Evolutionary conservation across 2,797 vertebrate genomes (phyloP), one percentile per base, ranked within the genome.

Genomic region (Oreochromis mossambicus): DNA sequence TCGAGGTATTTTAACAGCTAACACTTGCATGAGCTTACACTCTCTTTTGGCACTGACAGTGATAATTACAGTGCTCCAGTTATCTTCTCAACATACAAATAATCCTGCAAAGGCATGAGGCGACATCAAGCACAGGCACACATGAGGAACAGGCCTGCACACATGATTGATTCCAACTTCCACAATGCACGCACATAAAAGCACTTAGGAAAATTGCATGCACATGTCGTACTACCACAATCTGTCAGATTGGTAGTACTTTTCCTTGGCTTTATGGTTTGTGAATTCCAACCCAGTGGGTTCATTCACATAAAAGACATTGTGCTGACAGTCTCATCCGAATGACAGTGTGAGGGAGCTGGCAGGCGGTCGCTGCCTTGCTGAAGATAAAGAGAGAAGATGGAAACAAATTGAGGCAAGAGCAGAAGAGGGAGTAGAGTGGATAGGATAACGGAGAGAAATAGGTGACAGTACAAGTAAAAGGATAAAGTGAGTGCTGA

Each of bases 351-450:
- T 43, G 48, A 77, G 66, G 24, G 52, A 85, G 68, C n/a, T 32
- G 56, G 75, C 12, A 63, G 86, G 83, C 29, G 43, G 80, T 63
- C 13, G 8, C 46, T 46, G 38, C 81, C 77, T 70, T 75, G 46
- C 77, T 80, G 77, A 38, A 83, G 79, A 86, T 87, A 75, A 89
- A 88, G 48, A 83, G 32, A 66, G 58, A 79, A 77, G 70, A 84
- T 77, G 29, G 61, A 73, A 77, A 78, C 58, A 77, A 77, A 73
- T 36, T 48, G 56, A 86, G n/a, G 48, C 8, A 75, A 73, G 41
- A 83, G 78, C 68, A n/a, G 63, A 66, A 77, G 12, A 61, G 10
- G 5, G 17, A n/a, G 63, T 38, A 34, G 48, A 78, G 54, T 77
- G 41, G 66, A 83, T 43, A 17, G 32, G 76, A 82, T 46, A 32